Percentiles rank a stretch among this genome's conserved stretches.
Conservation (phyloP, 2,113 vertebrate genomes). For the Eretmochelys imbricata region DNA sequence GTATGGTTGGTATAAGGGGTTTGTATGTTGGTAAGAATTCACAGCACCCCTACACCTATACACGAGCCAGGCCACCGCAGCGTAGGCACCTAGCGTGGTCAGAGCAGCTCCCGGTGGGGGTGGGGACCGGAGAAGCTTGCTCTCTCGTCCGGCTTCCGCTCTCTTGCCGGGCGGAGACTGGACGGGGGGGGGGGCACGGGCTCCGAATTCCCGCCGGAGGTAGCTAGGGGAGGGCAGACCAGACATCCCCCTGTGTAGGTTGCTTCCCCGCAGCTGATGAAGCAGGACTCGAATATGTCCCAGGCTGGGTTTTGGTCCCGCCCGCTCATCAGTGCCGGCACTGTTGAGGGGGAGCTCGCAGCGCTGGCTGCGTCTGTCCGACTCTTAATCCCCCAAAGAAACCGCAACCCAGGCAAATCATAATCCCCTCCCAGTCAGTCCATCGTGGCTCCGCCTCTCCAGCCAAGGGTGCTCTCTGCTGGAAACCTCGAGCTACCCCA, state of each 20-base stretch:
- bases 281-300: background rate
- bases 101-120: background rate
- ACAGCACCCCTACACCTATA: constrained; percentile 47
- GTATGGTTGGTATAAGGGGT: constrained; percentile 99
- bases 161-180: background rate
- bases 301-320: background rate
- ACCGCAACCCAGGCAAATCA: background rate
- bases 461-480: background rate
- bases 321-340: background rate
- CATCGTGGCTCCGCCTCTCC: background rate
- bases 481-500: background rate
- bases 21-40: constrained; percentile 98
- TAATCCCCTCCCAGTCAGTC: background rate
- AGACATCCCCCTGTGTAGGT: background rate
- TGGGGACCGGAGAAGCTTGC: background rate
- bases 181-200: background rate
- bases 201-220: background rate
- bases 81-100: background rate
- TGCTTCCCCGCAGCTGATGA: background rate
- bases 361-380: background rate
- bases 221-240: background rate
- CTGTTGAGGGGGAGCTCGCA: background rate
- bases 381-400: background rate
- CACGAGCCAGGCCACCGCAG: constrained; percentile 28
- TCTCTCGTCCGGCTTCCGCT: constrained; percentile 1